Conservation (phyloP, 2,888 invertebrate genomes). For the Toxonevra muliebris region DNA sequence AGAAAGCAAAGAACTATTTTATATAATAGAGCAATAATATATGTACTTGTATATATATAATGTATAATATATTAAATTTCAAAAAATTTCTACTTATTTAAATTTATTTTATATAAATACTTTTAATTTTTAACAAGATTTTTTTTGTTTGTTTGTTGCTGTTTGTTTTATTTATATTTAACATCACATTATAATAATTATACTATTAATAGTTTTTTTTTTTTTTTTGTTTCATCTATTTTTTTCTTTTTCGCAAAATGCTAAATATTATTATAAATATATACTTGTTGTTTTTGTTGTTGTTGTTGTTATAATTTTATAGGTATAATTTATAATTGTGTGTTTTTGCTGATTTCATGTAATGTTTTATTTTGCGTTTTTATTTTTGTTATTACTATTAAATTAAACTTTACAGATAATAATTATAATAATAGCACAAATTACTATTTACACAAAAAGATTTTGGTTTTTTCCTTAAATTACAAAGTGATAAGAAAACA, state of each 20-base stretch:
- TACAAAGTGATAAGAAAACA: too few relatives aligned
- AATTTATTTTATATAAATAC: constrained; percentile 39
- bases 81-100: constrained; percentile 53
- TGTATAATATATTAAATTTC: constrained; percentile 41
- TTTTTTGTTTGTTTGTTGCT: constrained; percentile 36
- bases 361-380: neutral
- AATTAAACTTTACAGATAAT: too few relatives aligned
- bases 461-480: too few relatives aligned
- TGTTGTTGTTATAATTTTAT: neutral
- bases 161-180: constrained; percentile 44
- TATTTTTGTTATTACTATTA: too few relatives aligned
- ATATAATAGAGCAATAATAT: neutral
- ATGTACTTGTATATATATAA: constrained; percentile 33
- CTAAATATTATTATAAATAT: neutral
- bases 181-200: constrained; percentile 61
- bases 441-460: too few relatives aligned
- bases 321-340: neutral
- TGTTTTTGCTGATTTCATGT: neutral
- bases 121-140: constrained; percentile 46
- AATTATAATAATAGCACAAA: too few relatives aligned
- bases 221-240: neutral
- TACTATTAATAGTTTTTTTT: constrained; percentile 48
- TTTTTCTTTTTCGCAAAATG: neutral
- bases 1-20: too few relatives aligned
- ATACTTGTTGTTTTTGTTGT: constrained; percentile 8